Percentiles rank a stretch among this genome's conserved stretches.
Conservation (phyloP, 1,140 invertebrate species). For the Habropoda laboriosa region DNA sequence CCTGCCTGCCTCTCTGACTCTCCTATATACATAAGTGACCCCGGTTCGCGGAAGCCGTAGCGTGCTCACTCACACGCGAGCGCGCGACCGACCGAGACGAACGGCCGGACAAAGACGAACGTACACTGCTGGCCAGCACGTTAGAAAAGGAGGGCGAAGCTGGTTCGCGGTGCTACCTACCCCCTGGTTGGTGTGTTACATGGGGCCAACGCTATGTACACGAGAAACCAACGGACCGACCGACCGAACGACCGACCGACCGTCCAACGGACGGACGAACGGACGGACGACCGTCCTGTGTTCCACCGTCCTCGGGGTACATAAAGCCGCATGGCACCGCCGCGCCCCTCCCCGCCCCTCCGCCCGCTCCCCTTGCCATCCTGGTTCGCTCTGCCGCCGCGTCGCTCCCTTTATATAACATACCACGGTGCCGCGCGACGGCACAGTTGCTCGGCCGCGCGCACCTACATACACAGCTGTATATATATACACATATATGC, state of each 20-base stretch:
- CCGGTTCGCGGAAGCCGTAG: constrained; percentile 73
- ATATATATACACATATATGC: background rate
- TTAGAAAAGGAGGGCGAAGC: constrained; percentile 30
- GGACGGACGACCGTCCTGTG: constrained; percentile 57
- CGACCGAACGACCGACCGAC: background rate
- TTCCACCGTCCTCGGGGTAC: constrained; percentile 42
- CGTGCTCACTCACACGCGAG: constrained; percentile 55
- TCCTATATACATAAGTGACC: constrained; percentile 77
- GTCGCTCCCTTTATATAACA: constrained; percentile 40
- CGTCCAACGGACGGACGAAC: background rate
- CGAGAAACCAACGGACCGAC: constrained; percentile 4
- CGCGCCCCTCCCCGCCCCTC: background rate
- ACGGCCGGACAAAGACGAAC: constrained; percentile 38
- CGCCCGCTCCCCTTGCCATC: too few species aligned
- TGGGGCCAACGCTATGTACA: constrained; percentile 59
- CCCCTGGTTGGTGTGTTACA: constrained; percentile 61
- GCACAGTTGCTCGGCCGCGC: constrained; percentile 50
- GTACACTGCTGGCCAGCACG: background rate
- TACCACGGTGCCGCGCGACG: constrained; percentile 44
- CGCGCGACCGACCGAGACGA: constrained; percentile 49
- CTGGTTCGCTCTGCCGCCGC: too few species aligned
- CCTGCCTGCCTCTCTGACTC: too few species aligned
- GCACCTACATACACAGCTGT: too few species aligned
- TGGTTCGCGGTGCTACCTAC: constrained; percentile 60
- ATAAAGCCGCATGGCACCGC: constrained; percentile 54